Evolutionary conservation across 1,140 invertebrate species (phyloP).

Genomic region (Achroia grisella): DNA sequence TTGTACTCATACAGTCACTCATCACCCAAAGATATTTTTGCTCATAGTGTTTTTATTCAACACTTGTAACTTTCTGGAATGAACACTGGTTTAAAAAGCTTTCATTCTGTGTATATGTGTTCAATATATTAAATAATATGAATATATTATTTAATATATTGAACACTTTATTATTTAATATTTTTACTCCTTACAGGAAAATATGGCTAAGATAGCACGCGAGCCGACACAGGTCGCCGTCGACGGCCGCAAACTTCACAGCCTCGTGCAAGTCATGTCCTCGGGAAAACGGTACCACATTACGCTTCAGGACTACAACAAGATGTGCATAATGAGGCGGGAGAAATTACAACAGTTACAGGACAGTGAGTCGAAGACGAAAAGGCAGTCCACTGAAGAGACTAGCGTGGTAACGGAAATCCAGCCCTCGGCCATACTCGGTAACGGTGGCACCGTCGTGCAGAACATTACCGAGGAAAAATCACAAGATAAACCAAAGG

Average conservation of each 20-base stretch:
- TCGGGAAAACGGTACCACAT: slow-evolving; percentile 80
- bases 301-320: slow-evolving; percentile 80
- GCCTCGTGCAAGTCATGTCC: slow-evolving; percentile 77
- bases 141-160: too few species aligned
- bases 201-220: slow-evolving; percentile 52
- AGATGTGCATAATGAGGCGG: slow-evolving; percentile 78
- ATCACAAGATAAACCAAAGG: slow-evolving; percentile 24
- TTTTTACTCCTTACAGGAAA: slow-evolving; percentile 38
- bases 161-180: too few species aligned
- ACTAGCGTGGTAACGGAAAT: slow-evolving; percentile 46
- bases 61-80: too few species aligned
- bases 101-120: too few species aligned
- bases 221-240: slow-evolving; percentile 73
- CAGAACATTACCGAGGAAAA: slow-evolving; percentile 37
- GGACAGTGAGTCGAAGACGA: slow-evolving; percentile 54
- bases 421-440: slow-evolving; percentile 38
- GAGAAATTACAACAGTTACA: slow-evolving; percentile 77
- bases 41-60: too few species aligned
- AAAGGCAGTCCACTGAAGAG: slow-evolving; percentile 26
- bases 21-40: too few species aligned
- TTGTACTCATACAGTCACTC: too few species aligned
- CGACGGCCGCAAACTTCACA: slow-evolving; percentile 73
- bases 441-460: slow-evolving; percentile 43
- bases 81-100: too few species aligned
- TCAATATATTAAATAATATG: slow-evolving; percentile 15